Percentiles rank a stretch among this genome's conserved stretches.
Conservation (phyloP, 2,888 invertebrate species). For the Pyrgus malvae region DNA sequence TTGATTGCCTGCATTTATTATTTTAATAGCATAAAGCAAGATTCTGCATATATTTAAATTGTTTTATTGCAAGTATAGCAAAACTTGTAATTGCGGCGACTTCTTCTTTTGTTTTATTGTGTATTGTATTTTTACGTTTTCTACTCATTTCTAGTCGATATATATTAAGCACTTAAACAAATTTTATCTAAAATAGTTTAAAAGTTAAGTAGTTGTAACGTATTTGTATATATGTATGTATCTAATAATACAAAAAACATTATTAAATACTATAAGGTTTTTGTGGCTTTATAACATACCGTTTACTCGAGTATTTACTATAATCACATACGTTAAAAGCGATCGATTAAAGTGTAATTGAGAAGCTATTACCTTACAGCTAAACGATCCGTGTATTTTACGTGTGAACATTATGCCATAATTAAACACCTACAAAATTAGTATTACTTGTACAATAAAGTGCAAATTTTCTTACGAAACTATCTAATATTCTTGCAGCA, state of each 20-base stretch:
- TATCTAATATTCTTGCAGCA: too few species aligned
- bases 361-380: conserved; percentile 17
- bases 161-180: too few species aligned
- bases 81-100: neutral
- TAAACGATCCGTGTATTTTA: conserved; percentile 4
- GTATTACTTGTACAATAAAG: neutral
- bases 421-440: neutral
- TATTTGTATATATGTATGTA: too few species aligned
- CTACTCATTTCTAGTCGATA: too few species aligned
- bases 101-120: neutral
- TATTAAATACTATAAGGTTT: too few species aligned
- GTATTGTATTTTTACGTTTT: neutral
- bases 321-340: neutral
- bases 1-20: conserved; percentile 19
- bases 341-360: conserved; percentile 23
- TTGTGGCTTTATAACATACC: too few species aligned
- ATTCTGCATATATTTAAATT: neutral
- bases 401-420: neutral
- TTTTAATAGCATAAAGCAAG: conserved; percentile 1
- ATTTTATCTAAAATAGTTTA: too few species aligned
- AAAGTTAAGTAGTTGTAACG: too few species aligned
- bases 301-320: neutral
- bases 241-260: too few species aligned
- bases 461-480: too few species aligned
- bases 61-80: conserved; percentile 2